These are phyloP conservation scores for Pachydiplax longipennis DNA, from an alignment of 2,888 invertebrate genomes.

Conservation along the genomic window DNA sequence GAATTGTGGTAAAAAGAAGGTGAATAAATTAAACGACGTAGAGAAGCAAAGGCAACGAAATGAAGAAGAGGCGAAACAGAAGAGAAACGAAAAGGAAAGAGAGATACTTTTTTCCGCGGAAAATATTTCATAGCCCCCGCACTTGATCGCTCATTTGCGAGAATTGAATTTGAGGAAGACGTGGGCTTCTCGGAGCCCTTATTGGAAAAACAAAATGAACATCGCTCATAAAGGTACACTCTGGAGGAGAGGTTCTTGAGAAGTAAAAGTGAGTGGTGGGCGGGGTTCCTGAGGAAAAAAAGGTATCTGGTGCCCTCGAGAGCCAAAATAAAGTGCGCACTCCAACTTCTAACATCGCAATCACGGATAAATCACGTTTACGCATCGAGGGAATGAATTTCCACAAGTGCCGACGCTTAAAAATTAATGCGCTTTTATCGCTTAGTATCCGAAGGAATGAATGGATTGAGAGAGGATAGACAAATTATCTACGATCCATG, in stretches of 20 bases:
- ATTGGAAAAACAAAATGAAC: conserved; percentile 36
- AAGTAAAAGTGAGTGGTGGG: conserved; percentile 33
- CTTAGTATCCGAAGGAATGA: neutral
- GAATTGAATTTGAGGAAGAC: conserved; percentile 29
- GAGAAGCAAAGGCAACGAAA: neutral
- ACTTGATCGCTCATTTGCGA: conserved; percentile 35
- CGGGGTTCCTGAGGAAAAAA: neutral
- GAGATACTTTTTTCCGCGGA: neutral
- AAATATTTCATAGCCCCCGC: neutral
- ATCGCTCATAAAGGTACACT: conserved; percentile 25
- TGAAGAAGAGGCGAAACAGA: neutral
- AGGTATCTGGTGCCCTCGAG: neutral
- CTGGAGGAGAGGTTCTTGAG: neutral
- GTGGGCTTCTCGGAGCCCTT: neutral
- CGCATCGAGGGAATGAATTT: neutral
- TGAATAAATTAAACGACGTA: neutral
- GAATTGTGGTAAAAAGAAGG: neutral
- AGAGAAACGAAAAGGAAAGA: neutral
- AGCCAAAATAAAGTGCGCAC: neutral
- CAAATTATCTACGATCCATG: too few species aligned
- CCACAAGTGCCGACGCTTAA: neutral
- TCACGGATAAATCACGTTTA: neutral
- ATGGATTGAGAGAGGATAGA: neutral
- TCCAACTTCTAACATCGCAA: neutral
- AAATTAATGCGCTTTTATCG: too few species aligned